These are phyloP conservation scores for Penaeus japonicus DNA, from an alignment of 1,140 invertebrate genomes.

Conservation along the genomic window DNA sequence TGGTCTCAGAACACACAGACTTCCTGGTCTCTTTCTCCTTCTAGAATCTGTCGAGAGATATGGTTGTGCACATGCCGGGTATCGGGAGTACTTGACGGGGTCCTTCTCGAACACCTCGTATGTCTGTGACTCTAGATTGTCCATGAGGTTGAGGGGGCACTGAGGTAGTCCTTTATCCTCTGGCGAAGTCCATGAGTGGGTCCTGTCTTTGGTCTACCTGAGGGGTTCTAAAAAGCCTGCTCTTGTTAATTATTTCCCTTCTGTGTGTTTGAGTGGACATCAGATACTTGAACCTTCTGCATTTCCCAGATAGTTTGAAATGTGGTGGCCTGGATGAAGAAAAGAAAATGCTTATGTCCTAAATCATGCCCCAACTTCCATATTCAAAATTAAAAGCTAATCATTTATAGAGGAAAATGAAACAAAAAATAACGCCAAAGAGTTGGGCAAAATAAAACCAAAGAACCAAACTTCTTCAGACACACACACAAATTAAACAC, in stretches of 20 bases:
- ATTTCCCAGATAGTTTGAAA: too few species aligned
- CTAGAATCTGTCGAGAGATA: slow-evolving; percentile 69
- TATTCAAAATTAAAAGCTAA: too few species aligned
- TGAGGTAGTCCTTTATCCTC: slow-evolving; percentile 95
- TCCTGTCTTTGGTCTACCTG: slow-evolving; percentile 65
- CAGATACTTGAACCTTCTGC: too few species aligned
- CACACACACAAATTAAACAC: neutral
- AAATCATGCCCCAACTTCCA: too few species aligned
- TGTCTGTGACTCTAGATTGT: slow-evolving; percentile 94
- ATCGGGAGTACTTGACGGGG: slow-evolving; percentile 93
- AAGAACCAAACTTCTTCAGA: too few species aligned
- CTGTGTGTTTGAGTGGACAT: too few species aligned
- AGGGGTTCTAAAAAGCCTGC: neutral
- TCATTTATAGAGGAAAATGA: too few species aligned
- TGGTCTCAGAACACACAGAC: slow-evolving; percentile 46
- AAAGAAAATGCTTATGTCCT: too few species aligned
- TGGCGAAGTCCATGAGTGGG: slow-evolving; percentile 69
- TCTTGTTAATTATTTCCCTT: too few species aligned
- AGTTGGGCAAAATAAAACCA: too few species aligned
- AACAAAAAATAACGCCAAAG: too few species aligned
- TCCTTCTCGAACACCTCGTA: slow-evolving; percentile 99
- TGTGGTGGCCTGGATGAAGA: too few species aligned
- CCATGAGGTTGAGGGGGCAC: slow-evolving; percentile 86
- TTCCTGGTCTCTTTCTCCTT: slow-evolving; percentile 65
- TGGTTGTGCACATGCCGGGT: slow-evolving; percentile 76